These are phyloP conservation scores for Hippoglossus stenolepis DNA, from an alignment of 2,113 vertebrate genomes.

Conservation along the genomic window DNA sequence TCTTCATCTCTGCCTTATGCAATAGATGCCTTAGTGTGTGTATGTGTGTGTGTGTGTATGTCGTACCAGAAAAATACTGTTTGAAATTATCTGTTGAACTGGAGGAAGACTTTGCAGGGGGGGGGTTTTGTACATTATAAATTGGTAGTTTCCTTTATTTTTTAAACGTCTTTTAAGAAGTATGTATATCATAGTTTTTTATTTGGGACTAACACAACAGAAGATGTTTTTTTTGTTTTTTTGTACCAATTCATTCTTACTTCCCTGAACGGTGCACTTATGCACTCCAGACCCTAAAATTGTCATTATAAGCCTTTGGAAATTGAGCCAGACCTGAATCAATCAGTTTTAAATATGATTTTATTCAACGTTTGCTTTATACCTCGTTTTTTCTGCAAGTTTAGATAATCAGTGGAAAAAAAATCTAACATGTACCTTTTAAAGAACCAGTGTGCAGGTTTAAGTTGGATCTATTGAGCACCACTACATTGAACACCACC, in stretches of 20 bases:
- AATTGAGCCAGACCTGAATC: neutral
- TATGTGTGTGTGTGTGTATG: constrained; percentile 4
- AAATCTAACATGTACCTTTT: neutral
- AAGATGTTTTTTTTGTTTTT: constrained; percentile 3
- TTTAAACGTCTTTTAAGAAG: constrained; percentile 42
- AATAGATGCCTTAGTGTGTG: constrained; percentile 15
- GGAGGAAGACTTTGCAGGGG: constrained; percentile 36
- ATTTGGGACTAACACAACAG: constrained; percentile 58
- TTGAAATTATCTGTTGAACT: constrained; percentile 55
- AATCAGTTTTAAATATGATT: constrained; percentile 1
- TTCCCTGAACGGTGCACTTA: constrained; percentile 18
- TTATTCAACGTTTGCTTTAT: neutral
- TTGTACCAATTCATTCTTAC: constrained; percentile 11
- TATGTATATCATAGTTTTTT: constrained; percentile 60
- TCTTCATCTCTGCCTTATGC: constrained; percentile 39
- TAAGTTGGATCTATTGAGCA: no score
- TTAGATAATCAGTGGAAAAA: constrained; percentile 39
- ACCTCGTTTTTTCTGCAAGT: neutral
- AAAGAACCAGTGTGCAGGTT: no score
- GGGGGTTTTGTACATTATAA: constrained; percentile 69
- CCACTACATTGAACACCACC: no score
- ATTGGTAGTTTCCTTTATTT: constrained; percentile 44
- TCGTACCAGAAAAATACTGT: constrained; percentile 37
- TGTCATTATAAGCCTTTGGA: constrained; percentile 9
- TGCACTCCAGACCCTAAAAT: constrained; percentile 22